Evolutionary conservation across 2,797 vertebrate genomes (phyloP).

Genomic region (Zonotrichia albicollis): DNA sequence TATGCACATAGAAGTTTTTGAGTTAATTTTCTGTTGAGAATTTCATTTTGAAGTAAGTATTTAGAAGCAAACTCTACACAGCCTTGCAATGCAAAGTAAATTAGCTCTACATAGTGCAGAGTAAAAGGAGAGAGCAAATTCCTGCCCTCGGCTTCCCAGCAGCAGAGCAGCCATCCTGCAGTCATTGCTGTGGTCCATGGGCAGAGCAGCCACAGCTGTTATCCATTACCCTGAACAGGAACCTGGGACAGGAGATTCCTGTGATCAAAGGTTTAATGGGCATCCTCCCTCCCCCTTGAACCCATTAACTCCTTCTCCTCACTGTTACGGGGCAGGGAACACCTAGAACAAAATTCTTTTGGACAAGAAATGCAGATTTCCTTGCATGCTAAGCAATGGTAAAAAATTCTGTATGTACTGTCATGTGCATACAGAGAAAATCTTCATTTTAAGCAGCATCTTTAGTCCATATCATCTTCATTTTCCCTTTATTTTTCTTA

Average conservation of each 20-base stretch:
- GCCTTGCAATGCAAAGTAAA: not conserved
- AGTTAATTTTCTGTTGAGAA: not conserved
- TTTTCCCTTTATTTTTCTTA: not conserved
- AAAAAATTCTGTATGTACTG: not conserved
- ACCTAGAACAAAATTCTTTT: not conserved
- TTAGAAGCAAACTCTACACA: not conserved
- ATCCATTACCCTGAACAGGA: not conserved
- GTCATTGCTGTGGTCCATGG: not conserved
- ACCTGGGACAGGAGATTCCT: not conserved
- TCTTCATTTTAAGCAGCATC: not conserved
- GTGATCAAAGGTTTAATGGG: not conserved
- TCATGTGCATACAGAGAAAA: not conserved
- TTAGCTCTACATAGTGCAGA: not conserved
- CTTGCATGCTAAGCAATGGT: not conserved
- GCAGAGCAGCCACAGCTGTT: slow-evolving; percentile 7
- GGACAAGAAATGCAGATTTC: not conserved
- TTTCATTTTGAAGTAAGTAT: not conserved
- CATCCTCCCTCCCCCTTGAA: not conserved
- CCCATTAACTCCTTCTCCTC: not conserved
- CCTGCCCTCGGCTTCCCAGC: not conserved
- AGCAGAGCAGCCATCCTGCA: slow-evolving; percentile 20
- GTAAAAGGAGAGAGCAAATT: slow-evolving; percentile 9
- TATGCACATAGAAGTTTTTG: not conserved
- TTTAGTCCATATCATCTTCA: not conserved
- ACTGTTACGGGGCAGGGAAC: not conserved